These are phyloP conservation scores for Dendrocopos noguchii DNA, from an alignment of 2,113 vertebrate species.

Conservation along the genomic window DNA sequence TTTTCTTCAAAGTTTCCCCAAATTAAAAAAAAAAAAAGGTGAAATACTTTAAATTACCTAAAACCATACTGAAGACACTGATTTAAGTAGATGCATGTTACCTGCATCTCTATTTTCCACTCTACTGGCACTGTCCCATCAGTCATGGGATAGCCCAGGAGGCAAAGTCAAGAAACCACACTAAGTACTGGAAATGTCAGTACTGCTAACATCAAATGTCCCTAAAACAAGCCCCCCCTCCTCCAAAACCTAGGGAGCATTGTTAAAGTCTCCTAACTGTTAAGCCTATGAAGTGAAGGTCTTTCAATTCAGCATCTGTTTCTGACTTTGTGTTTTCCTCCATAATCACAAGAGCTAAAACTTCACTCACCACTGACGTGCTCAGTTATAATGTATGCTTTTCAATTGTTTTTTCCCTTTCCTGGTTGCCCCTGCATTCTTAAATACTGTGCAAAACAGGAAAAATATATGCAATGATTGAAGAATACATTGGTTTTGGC, in stretches of 20 bases:
- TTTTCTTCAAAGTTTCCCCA: not conserved
- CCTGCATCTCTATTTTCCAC: not conserved
- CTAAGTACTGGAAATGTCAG: not conserved
- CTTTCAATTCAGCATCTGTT: constrained; percentile 9
- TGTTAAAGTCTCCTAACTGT: not conserved
- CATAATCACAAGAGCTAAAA: constrained; percentile 25
- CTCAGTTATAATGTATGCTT: constrained; percentile 22
- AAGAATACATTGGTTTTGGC: constrained; percentile 62
- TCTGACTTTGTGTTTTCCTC: constrained; percentile 2
- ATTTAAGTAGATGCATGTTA: not conserved
- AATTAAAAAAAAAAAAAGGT: not conserved
- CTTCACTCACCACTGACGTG: not conserved
- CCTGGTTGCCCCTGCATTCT: constrained; percentile 58
- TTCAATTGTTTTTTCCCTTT: constrained; percentile 61
- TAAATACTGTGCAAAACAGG: constrained; percentile 64
- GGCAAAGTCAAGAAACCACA: not conserved
- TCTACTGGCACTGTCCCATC: not conserved
- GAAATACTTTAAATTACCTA: not conserved
- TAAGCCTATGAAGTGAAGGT: not conserved
- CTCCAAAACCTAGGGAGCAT: not conserved
- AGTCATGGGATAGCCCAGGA: not conserved
- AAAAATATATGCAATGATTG: constrained; percentile 59
- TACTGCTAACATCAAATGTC: not conserved
- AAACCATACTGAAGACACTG: not conserved
- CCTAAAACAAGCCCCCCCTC: not conserved